A percentile compares a stretch with the other conserved stretches of the same genome.
These are phyloP conservation scores for Thymelicus acteon DNA, from an alignment of 2,888 invertebrate species.

Conservation along the genomic window DNA sequence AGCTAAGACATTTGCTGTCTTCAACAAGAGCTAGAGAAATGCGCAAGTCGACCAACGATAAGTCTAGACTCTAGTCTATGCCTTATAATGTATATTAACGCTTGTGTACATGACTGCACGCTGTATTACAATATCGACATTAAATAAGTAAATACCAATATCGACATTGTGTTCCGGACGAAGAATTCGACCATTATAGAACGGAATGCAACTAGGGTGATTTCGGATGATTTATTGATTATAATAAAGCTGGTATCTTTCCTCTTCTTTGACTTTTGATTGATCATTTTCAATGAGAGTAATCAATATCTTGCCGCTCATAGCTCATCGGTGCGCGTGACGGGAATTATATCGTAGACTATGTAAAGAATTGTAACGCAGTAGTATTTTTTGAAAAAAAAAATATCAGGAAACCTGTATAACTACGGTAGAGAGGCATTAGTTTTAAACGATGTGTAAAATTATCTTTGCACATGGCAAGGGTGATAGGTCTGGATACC, in stretches of 20 bases:
- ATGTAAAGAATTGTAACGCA: too few relatives aligned
- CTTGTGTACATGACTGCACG: background rate
- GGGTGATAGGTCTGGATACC: too few relatives aligned
- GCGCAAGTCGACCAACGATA: too few relatives aligned
- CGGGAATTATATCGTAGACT: background rate
- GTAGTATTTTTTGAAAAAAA: too few relatives aligned
- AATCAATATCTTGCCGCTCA: constrained; percentile 4
- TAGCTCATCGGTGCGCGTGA: background rate
- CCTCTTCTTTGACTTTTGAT: constrained; percentile 12
- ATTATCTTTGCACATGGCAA: too few relatives aligned
- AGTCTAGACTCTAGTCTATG: too few relatives aligned
- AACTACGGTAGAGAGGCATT: too few relatives aligned
- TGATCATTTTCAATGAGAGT: constrained; percentile 8
- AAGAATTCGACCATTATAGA: constrained; percentile 5
- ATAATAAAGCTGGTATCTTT: constrained; percentile 28
- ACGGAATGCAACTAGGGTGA: constrained; percentile 28
- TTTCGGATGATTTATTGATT: constrained; percentile 29
- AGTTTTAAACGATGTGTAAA: too few relatives aligned
- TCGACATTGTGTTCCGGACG: constrained; percentile 9
- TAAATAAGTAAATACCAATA: constrained; percentile 5
- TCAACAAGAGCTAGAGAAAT: too few relatives aligned
- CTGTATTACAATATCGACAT: background rate
- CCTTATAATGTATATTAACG: background rate
- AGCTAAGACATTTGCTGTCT: too few relatives aligned
- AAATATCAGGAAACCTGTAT: too few relatives aligned